Conservation (phyloP, 2,888 invertebrate genomes). For the Epinotia ramella region DNA sequence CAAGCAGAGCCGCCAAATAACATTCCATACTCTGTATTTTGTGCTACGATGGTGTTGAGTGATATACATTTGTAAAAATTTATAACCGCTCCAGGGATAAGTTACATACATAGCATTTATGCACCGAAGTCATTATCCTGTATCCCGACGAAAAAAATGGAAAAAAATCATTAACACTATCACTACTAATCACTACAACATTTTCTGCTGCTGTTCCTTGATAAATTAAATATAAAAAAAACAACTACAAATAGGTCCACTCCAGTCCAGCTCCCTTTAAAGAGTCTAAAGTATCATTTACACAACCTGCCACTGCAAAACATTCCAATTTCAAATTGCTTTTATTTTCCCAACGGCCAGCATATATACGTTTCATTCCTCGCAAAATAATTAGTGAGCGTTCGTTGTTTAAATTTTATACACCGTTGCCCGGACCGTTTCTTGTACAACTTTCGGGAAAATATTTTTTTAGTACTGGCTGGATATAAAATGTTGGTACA, state of each 20-base stretch:
- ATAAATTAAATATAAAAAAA: not conserved
- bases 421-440: constrained; percentile 39
- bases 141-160: no score
- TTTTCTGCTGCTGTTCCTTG: no score
- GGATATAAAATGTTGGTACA: constrained; percentile 38
- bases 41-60: no score
- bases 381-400: constrained; percentile 44
- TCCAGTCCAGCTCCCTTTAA: not conserved
- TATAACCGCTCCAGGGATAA: no score
- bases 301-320: constrained; percentile 11
- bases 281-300: constrained; percentile 18
- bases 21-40: no score
- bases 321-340: constrained; percentile 37
- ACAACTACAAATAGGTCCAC: not conserved
- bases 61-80: no score
- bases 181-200: no score
- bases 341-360: constrained; percentile 33
- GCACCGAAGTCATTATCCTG: no score
- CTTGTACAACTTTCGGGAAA: constrained; percentile 43
- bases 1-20: no score
- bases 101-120: no score
- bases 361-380: constrained; percentile 31
- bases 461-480: constrained; percentile 41
- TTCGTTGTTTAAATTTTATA: constrained; percentile 45
- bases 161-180: no score